These are phyloP conservation scores for Oreohelix idahoensis DNA, from an alignment of 1,140 invertebrate genomes.

Conservation along the genomic window DNA sequence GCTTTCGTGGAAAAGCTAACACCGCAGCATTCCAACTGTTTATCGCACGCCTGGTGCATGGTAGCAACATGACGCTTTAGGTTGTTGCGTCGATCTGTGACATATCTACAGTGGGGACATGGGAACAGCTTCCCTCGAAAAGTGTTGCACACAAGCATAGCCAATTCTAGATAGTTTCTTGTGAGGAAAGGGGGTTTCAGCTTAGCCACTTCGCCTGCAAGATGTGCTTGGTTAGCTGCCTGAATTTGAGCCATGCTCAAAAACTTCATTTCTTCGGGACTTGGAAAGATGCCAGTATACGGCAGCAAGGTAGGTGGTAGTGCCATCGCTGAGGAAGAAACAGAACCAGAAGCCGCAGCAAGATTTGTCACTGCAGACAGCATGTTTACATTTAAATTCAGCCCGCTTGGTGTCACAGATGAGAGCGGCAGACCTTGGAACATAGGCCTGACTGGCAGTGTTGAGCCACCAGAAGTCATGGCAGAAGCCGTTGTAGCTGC, in stretches of 20 bases:
- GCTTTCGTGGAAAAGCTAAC: conserved; percentile 73
- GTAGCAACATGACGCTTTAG: conserved; percentile 74
- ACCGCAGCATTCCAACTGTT: conserved; percentile 73
- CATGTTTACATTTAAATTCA: neutral
- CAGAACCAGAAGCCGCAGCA: conserved; percentile 35
- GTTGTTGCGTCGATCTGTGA: conserved; percentile 75
- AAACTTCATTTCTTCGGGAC: conserved; percentile 48
- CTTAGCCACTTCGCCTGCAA: conserved; percentile 60
- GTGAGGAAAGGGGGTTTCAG: conserved; percentile 65
- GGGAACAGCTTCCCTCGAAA: conserved; percentile 70
- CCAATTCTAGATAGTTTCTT: conserved; percentile 67
- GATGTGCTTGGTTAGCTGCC: conserved; percentile 45
- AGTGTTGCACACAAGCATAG: conserved; percentile 69
- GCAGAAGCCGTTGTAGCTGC: neutral
- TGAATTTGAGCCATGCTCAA: conserved; percentile 55
- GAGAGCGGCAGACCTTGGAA: conserved; percentile 20
- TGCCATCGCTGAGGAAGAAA: neutral
- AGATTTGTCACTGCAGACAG: conserved; percentile 2
- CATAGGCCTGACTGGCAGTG: neutral
- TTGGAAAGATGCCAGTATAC: conserved; percentile 51
- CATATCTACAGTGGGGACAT: conserved; percentile 72
- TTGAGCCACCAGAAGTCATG: neutral
- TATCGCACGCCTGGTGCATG: conserved; percentile 73
- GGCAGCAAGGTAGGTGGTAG: conserved; percentile 51
- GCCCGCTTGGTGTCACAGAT: neutral